Evolutionary conservation across 2,113 vertebrate genomes (phyloP).

Genomic region (Peromyscus maniculatus): DNA sequence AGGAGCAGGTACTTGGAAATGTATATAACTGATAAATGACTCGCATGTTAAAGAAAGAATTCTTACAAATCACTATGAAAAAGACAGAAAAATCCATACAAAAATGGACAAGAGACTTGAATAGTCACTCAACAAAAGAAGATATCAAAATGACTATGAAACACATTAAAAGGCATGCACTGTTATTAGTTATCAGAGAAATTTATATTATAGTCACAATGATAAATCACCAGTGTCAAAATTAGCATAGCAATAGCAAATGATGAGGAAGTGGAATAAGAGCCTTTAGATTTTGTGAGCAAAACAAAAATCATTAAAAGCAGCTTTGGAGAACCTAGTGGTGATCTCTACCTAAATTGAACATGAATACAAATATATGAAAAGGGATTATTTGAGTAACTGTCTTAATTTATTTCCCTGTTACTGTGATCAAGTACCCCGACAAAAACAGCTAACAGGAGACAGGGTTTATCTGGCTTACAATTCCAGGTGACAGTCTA

Average conservation of each 20-base stretch:
- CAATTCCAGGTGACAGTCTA: background rate
- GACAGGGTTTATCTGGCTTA: background rate
- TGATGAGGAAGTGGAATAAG: background rate
- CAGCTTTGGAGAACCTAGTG: background rate
- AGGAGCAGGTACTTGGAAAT: conserved; percentile 9
- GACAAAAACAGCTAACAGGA: background rate
- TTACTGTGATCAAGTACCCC: background rate
- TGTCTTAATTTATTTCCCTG: background rate
- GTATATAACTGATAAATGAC: background rate
- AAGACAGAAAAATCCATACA: background rate
- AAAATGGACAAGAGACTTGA: conserved; percentile 40
- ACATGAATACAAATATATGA: background rate
- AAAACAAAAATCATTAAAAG: conserved; percentile 6
- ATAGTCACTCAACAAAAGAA: conserved; percentile 15
- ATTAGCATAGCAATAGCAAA: conserved; percentile 9
- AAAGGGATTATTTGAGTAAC: background rate
- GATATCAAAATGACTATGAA: background rate
- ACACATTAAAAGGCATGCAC: background rate
- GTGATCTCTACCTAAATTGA: conserved; percentile 28
- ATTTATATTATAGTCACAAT: conserved; percentile 25
- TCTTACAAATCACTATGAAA: conserved; percentile 8
- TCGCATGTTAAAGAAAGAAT: background rate
- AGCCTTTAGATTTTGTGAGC: background rate
- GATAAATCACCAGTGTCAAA: conserved; percentile 28
- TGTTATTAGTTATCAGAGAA: background rate